Evolutionary conservation across 2,113 vertebrate species (phyloP).

Genomic region (Hippocampus barbouri): DNA sequence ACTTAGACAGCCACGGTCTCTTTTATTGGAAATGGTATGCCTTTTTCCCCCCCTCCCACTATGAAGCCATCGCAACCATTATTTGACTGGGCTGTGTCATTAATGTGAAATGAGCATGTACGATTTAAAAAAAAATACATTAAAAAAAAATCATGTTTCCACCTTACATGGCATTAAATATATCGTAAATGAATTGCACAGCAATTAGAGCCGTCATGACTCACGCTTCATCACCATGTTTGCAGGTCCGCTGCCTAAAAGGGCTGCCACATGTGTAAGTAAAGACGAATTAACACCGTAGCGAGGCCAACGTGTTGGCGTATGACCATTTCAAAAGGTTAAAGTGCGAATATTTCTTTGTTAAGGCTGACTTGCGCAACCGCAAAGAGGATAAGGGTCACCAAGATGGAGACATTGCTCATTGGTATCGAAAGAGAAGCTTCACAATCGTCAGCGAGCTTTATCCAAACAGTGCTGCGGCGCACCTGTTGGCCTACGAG

Average conservation of each 20-base stretch:
- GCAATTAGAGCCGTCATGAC: neutral
- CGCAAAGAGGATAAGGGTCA: no score
- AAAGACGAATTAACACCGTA: neutral
- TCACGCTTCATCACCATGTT: neutral
- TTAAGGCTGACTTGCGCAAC: no score
- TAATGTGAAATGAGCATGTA: neutral
- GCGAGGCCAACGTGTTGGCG: neutral
- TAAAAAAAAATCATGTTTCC: neutral
- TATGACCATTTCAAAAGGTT: neutral
- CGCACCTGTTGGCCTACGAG: conserved; percentile 54
- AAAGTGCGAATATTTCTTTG: neutral
- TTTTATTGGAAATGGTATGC: conserved; percentile 50
- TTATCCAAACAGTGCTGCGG: conserved; percentile 36
- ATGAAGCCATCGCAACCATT: conserved; percentile 10
- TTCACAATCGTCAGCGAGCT: conserved; percentile 5
- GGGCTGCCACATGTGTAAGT: neutral
- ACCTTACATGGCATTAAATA: neutral
- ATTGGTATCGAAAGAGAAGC: no score
- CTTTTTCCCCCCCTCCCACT: conserved; percentile 47
- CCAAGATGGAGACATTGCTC: no score
- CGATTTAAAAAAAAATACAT: neutral
- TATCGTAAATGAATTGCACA: neutral
- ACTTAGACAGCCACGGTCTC: conserved; percentile 42
- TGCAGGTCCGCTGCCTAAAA: neutral
- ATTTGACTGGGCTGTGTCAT: conserved; percentile 10